Conservation (phyloP, 2,113 vertebrate genomes). For the Epinephelus cyanopodus region DNA sequence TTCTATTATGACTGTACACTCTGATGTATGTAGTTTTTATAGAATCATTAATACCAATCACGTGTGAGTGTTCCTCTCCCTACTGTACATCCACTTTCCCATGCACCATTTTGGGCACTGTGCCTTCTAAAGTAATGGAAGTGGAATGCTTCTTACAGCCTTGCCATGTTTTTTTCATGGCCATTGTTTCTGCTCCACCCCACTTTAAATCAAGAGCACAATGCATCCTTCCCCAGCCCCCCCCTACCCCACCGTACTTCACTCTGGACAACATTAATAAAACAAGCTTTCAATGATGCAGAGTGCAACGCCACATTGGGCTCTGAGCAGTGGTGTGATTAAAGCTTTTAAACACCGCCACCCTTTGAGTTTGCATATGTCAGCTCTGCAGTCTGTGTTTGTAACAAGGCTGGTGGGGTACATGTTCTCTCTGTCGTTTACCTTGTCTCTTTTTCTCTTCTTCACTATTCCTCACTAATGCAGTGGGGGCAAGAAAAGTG, state of each 20-base stretch:
- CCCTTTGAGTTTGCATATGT: conserved; percentile 79
- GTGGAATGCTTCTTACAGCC: conserved; percentile 51
- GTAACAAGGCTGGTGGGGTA: conserved; percentile 25
- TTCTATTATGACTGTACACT: background rate
- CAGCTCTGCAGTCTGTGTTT: conserved; percentile 66
- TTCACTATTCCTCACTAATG: conserved; percentile 32
- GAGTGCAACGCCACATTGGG: conserved; percentile 64
- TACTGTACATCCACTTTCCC: conserved; percentile 15
- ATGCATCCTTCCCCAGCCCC: conserved; percentile 44
- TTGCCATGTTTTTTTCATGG: conserved; percentile 83
- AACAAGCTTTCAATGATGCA: conserved; percentile 83
- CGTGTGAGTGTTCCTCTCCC: conserved; percentile 18
- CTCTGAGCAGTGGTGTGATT: conserved; percentile 78
- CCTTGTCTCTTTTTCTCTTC: conserved; percentile 27
- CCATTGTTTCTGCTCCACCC: conserved; percentile 83
- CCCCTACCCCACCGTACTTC: conserved; percentile 56
- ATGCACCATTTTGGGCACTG: conserved; percentile 39
- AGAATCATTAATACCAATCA: background rate
- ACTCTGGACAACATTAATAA: conserved; percentile 86
- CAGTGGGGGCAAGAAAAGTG: conserved; percentile 40
- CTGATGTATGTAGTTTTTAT: background rate
- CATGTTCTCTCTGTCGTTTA: conserved; percentile 41
- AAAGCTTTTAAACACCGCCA: conserved; percentile 83
- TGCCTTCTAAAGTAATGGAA: conserved; percentile 68
- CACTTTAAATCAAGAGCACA: conserved; percentile 82